phyloP scores from a whole-genome alignment of 2,797 vertebrate genomes.

The Lithobates pipiens region DNA sequence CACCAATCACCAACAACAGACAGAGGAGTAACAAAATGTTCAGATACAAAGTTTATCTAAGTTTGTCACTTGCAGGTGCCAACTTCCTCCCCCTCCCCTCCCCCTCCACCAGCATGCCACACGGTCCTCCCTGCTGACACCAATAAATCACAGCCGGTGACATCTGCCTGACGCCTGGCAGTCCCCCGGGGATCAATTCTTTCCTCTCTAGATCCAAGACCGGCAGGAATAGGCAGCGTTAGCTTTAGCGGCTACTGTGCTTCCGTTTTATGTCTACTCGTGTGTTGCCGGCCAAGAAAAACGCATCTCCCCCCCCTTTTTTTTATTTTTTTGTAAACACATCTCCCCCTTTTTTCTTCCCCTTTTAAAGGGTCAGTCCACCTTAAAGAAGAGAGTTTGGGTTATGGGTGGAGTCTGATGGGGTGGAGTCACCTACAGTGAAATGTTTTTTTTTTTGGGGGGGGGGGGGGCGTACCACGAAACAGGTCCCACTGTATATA shows the following conservation, averaged over 20 bases:
- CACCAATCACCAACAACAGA: not conserved
- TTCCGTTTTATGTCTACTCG: slow-evolving; percentile 1
- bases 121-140: slow-evolving; percentile 29
- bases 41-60: slow-evolving; percentile 20
- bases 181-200: not conserved
- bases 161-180: slow-evolving; percentile 31
- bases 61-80: not conserved
- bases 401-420: too few relatives aligned
- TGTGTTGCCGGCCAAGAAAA: not conserved
- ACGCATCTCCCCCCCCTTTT: too few relatives aligned
- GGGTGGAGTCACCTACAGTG: too few relatives aligned
- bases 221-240: not conserved
- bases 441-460: too few relatives aligned
- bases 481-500: too few relatives aligned
- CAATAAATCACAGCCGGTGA: slow-evolving; percentile 40
- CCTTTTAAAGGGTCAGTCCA: too few relatives aligned
- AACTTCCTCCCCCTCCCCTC: not conserved
- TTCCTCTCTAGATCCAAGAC: slow-evolving; percentile 1
- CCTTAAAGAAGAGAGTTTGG: too few relatives aligned
- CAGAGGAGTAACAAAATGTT: not conserved
- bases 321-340: too few relatives aligned
- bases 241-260: not conserved
- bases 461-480: too few relatives aligned
- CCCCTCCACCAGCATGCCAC: slow-evolving; percentile 10
- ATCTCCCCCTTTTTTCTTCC: too few relatives aligned